phyloP scores from a whole-genome alignment of 2,113 vertebrate species.

The Stegastes partitus region DNA sequence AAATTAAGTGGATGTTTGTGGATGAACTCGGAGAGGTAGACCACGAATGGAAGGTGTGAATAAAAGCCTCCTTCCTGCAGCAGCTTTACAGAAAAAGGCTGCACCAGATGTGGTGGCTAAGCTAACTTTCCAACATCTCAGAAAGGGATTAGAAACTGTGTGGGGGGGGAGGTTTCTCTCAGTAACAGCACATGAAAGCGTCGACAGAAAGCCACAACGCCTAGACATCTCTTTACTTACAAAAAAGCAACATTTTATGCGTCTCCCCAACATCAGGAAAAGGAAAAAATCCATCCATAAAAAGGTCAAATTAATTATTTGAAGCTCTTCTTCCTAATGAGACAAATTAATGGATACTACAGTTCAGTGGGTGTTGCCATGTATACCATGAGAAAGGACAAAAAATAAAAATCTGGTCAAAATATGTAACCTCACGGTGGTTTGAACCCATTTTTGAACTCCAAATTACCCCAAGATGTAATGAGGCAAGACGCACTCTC shows the following conservation, averaged over 20 bases:
- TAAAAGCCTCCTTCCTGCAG: constrained; percentile 33
- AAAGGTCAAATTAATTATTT: not conserved
- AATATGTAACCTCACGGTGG: not conserved
- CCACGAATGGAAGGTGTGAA: constrained; percentile 58
- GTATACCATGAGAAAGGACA: not conserved
- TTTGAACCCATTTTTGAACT: constrained; percentile 1
- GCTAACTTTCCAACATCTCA: constrained; percentile 44
- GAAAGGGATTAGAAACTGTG: constrained; percentile 23
- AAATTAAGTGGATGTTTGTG: constrained; percentile 15
- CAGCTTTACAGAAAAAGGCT: constrained; percentile 29
- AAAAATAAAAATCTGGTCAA: not conserved
- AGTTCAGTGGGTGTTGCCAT: not conserved
- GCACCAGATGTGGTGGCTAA: constrained; percentile 31
- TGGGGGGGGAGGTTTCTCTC: constrained; percentile 10
- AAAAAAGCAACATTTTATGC: not conserved
- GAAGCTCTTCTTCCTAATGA: too few species aligned
- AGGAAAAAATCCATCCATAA: not conserved
- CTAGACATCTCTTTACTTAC: not conserved
- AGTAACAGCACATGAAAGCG: constrained; percentile 8
- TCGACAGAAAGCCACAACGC: not conserved
- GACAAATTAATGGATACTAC: too few species aligned
- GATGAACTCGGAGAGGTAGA: constrained; percentile 6
- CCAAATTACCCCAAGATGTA: not conserved
- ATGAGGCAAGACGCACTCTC: not conserved
- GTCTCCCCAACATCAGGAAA: not conserved